Base-by-base conservation (phyloP, 2,888 invertebrate species). In the Caenorhabditis sinica region DNA sequence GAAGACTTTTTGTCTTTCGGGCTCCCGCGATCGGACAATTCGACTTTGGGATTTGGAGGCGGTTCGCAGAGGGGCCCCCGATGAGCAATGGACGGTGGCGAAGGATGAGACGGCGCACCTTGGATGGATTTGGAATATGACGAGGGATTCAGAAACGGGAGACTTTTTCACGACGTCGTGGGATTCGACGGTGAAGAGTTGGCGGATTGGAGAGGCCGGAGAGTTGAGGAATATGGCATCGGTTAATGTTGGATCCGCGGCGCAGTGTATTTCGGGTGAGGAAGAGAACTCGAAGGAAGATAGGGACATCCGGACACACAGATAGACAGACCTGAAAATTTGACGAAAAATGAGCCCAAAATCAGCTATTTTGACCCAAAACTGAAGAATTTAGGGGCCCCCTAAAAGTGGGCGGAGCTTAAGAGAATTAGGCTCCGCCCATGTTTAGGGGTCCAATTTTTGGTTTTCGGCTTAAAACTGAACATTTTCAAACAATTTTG, bases 81-180 rank as follows among this genome's bases (percentile, higher is more conserved):
- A 61, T 30, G 75, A 81, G n/a, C 28, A 25, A n/a, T 84, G 84
- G 84, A 81, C 76, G 23, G 66, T 76, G 33, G 74, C 63, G 15
- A 76, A 36, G 6, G 69, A 77, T 20, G 73, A 82, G 15, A 69
- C 63, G 17, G 79, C 76, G 2, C 76, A 77, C 58, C n/a, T 51
- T 1, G 85, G 85, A 25, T 85, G 85, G 85, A 82, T 85, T 45
- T 85, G 85, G 85, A 85, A 85, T 66, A 71, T 85, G 43, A 58
- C 82, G 9, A 33, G 51, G 2, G 61, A 76, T 20, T 43, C 36
- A 2, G 40, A 63, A 4, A 25, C 69, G 13, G 25, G 25, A 3
- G 36, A 69, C 9, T 79, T 85, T 20, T 81, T 76, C 60, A 75
- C 85, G 8, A 71, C 80, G 5, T 82, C 82, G 1, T 85, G 85